Evolutionary conservation across 2,113 vertebrate genomes (phyloP), one percentile per base, ranked within the genome.

Genomic region (Poeciliopsis prolifica): DNA sequence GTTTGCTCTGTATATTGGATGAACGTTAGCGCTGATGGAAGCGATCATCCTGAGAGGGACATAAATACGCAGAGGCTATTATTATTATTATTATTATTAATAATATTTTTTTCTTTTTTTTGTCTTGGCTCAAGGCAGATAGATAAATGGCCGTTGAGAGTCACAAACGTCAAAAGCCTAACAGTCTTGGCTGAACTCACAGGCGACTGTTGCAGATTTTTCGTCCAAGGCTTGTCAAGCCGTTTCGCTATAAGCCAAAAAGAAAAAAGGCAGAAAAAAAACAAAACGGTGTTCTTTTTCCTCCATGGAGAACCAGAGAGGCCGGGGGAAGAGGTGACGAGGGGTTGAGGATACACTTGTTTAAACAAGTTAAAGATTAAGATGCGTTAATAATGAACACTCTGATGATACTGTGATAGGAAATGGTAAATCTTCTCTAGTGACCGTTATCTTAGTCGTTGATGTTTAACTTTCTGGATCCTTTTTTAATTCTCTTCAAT

Each of bases 161-260:
- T 69, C 28, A 44, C 28, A 9, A 19, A 31, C 12, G 19, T 54
- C 28, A 69, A 13, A 28, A 44, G 30, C 2, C 44, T n/a, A 17
- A 40, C 17, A 28, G 65, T 40, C 35, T 67, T 28, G 40, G 40
- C 61, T 63, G 61, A 31, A 63, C 29, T 31, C 61, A 10, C 17
- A 22, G 7, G n/a, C 51, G 24, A 24, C 22, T 10, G 61, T 19
- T 65, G 40, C 48, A 31, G 31, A 54, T 70, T 70, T 29, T 37
- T 70, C 13, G 6, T 62, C 30, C 4, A 58, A 33, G 9, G 28
- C 30, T n/a, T 73, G 22, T 65, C n/a, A n/a, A 35, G 24, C 29
- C 10, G 15, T 73, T 83, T 68, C 4, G 17, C 15, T 29, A 68
- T n/a, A n/a, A 58, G 22, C 51, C 22, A 35, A 77, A 58, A 9